These are phyloP conservation scores for Triplophysa bombifrons DNA, from an alignment of 2,797 vertebrate species.

Conservation along the genomic window DNA sequence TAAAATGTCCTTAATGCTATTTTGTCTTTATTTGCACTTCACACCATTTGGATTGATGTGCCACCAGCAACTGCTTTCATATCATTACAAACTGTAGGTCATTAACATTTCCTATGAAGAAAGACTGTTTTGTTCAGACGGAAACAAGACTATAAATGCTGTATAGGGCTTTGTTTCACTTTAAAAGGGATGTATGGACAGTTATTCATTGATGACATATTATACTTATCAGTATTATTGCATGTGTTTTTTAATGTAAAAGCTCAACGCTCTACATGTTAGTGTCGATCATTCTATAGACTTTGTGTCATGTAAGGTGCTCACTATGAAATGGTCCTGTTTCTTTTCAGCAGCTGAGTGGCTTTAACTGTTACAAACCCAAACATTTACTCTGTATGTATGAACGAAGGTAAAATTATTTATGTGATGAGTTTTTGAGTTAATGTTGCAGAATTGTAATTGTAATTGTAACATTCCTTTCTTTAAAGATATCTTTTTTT, in stretches of 20 bases:
- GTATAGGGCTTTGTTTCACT: neutral
- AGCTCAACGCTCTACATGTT: neutral
- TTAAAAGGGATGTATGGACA: neutral
- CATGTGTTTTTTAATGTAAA: neutral
- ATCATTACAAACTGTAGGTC: neutral
- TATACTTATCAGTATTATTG: constrained; percentile 21
- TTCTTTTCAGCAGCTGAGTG: neutral
- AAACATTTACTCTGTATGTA: neutral
- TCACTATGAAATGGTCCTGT: neutral
- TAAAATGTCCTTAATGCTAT: too few relatives aligned
- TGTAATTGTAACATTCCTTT: neutral
- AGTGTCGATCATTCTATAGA: neutral
- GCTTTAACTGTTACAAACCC: neutral
- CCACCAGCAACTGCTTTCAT: neutral
- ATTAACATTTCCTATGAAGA: neutral
- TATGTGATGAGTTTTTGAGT: neutral
- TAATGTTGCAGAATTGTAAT: neutral
- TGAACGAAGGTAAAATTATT: neutral
- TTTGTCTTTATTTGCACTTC: neutral
- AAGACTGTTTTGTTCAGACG: neutral
- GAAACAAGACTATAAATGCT: neutral
- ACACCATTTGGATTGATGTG: neutral
- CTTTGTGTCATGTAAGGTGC: neutral
- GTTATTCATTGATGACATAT: neutral
- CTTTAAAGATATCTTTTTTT: neutral